Percentiles rank a stretch among this genome's conserved stretches.
phyloP scores from a whole-genome alignment of 2,888 invertebrate species.

The Alloplasta piceator region DNA sequence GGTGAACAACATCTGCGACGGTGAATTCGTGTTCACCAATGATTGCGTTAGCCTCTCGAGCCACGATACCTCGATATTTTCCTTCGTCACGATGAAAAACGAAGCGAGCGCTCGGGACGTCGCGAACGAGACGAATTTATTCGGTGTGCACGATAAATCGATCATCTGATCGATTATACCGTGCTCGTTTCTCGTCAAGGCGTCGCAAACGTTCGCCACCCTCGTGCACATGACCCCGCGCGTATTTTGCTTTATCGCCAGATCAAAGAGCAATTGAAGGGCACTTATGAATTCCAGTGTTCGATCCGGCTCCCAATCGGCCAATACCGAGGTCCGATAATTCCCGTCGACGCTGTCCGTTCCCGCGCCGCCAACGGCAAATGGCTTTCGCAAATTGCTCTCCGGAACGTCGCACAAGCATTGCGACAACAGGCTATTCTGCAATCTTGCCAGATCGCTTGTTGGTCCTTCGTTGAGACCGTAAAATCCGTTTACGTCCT shows the following conservation, averaged over 20 bases:
- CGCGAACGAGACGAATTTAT: constrained; percentile 92
- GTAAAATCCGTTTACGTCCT: constrained; percentile 72
- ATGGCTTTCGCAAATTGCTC: constrained; percentile 88
- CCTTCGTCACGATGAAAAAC: constrained; percentile 93
- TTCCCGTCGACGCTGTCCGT: constrained; percentile 84
- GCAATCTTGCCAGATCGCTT: constrained; percentile 86
- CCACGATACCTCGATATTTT: constrained; percentile 92
- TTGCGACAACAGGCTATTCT: constrained; percentile 89
- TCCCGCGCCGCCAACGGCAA: constrained; percentile 86
- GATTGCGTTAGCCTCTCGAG: constrained; percentile 91
- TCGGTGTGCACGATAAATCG: constrained; percentile 90
- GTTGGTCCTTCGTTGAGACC: background rate
- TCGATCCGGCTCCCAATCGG: constrained; percentile 88
- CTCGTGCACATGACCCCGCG: constrained; percentile 92
- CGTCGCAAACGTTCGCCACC: constrained; percentile 91
- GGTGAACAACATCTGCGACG: constrained; percentile 91
- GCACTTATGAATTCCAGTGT: constrained; percentile 92
- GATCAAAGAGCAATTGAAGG: constrained; percentile 92
- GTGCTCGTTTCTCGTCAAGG: constrained; percentile 91
- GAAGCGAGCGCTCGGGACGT: constrained; percentile 92
- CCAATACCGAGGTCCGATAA: constrained; percentile 84
- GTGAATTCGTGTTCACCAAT: constrained; percentile 85
- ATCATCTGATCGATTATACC: constrained; percentile 94
- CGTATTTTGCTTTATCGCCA: constrained; percentile 93
- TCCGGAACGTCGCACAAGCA: constrained; percentile 92